Conservation (phyloP, 2,888 invertebrate genomes). For the Melieria omissa region DNA sequence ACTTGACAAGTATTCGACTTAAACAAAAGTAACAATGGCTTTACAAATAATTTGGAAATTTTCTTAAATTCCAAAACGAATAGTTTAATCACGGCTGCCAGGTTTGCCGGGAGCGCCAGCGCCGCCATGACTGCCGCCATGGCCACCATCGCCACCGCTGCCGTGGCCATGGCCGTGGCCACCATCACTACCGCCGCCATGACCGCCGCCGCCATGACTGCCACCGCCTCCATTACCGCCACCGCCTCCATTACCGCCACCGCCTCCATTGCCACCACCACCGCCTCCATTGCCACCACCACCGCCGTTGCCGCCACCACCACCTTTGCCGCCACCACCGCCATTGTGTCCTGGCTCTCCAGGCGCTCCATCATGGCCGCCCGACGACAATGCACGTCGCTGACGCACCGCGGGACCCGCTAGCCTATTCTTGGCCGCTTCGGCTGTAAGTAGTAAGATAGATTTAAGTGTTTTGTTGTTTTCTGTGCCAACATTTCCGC, state of each 20-base stretch:
- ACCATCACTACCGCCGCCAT: constrained; percentile 18
- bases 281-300: constrained; percentile 18
- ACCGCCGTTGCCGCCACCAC: constrained; percentile 22
- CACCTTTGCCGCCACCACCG: constrained; percentile 19
- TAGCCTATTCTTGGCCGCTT: not conserved
- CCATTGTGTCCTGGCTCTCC: constrained; percentile 20
- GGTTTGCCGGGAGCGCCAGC: constrained; percentile 27
- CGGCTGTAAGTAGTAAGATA: constrained; percentile 3
- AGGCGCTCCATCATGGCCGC: constrained; percentile 15
- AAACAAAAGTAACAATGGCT: too few relatives aligned
- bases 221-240: constrained; percentile 3
- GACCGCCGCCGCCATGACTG: constrained; percentile 15
- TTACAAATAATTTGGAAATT: too few relatives aligned
- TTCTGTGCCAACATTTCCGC: not conserved
- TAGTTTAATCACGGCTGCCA: not conserved
- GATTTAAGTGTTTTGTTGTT: not conserved
- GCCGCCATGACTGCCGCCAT: constrained; percentile 15
- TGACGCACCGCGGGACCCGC: constrained; percentile 1
- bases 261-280: not conserved
- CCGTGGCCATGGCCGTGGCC: not conserved
- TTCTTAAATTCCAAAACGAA: too few relatives aligned
- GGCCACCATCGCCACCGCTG: constrained; percentile 19
- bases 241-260: not conserved
- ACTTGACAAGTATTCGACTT: too few relatives aligned
- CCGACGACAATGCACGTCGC: constrained; percentile 8